Percentiles rank a stretch among this genome's conserved stretches.
These are phyloP conservation scores for Aphis craccivora DNA, from an alignment of 1,140 invertebrate genomes.

Conservation along the genomic window DNA sequence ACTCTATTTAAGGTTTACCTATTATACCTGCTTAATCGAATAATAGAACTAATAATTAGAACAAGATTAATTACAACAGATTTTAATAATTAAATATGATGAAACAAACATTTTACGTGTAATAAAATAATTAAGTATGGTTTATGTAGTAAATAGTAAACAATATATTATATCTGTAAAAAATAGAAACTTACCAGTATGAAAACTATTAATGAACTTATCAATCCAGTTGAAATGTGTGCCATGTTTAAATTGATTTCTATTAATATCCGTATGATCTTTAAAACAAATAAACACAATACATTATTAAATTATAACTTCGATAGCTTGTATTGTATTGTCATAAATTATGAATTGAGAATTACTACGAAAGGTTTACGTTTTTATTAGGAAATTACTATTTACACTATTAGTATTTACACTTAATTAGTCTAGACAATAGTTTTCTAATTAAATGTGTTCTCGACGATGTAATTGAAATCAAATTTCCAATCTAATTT, in stretches of 20 bases:
- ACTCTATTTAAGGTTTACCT: background rate
- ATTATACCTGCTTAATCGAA: background rate
- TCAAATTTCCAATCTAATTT: too few relatives aligned
- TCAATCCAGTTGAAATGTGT: conserved; percentile 38
- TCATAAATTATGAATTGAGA: background rate
- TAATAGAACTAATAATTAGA: background rate
- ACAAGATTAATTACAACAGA: background rate
- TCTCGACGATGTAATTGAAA: background rate
- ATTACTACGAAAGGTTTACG: background rate
- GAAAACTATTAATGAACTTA: background rate
- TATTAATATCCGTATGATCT: conserved; percentile 45
- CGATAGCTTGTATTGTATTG: background rate
- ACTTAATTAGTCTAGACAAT: conserved; percentile 15
- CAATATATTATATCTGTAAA: background rate
- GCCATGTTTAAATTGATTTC: conserved; percentile 32
- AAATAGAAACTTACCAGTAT: conserved; percentile 5
- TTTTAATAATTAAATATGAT: background rate
- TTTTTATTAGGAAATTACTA: background rate
- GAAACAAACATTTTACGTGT: background rate
- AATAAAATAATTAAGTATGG: background rate
- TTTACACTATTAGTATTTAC: conserved; percentile 34
- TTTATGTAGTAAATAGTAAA: background rate
- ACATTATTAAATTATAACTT: conserved; percentile 12
- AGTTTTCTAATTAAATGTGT: conserved; percentile 23
- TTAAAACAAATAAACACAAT: background rate